phyloP scores from a whole-genome alignment of 2,797 vertebrate genomes.

The Crocidura indochinensis region DNA sequence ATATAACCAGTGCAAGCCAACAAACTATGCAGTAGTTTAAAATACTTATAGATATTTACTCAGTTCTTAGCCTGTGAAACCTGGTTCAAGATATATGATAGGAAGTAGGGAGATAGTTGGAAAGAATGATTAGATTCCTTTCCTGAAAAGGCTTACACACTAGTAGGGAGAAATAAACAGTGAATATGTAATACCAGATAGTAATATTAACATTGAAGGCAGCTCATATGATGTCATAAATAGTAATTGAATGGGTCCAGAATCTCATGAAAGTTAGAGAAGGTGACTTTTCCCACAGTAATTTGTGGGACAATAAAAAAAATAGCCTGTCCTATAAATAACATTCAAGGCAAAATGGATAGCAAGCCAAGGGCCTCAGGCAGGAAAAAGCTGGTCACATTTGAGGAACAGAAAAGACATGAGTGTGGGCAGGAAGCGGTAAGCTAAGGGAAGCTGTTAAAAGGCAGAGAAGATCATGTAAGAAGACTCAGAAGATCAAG shows the following conservation, averaged over 20 bases:
- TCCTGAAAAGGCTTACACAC: neutral
- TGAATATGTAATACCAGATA: neutral
- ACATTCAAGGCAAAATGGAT: neutral
- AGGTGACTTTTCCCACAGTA: constrained; percentile 15
- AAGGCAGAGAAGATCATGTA: neutral
- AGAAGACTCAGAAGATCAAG: constrained; percentile 16
- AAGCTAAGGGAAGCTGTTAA: neutral
- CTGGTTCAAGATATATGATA: neutral
- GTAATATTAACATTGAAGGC: neutral
- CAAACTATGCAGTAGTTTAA: neutral
- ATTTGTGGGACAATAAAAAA: neutral
- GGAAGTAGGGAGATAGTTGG: neutral
- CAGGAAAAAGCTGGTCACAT: neutral
- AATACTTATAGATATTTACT: neutral
- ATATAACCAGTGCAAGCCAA: constrained; percentile 2
- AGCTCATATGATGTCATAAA: neutral
- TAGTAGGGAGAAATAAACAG: neutral
- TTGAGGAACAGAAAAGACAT: constrained; percentile 37
- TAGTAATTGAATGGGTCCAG: neutral
- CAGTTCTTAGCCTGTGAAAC: neutral
- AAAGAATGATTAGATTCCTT: neutral
- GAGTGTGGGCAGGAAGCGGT: neutral
- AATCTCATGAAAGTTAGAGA: constrained; percentile 15
- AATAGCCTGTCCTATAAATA: neutral
- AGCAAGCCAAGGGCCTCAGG: neutral